Base-by-base conservation (phyloP, 2,797 vertebrate species). In the Dendrocincla tyrannina region DNA sequence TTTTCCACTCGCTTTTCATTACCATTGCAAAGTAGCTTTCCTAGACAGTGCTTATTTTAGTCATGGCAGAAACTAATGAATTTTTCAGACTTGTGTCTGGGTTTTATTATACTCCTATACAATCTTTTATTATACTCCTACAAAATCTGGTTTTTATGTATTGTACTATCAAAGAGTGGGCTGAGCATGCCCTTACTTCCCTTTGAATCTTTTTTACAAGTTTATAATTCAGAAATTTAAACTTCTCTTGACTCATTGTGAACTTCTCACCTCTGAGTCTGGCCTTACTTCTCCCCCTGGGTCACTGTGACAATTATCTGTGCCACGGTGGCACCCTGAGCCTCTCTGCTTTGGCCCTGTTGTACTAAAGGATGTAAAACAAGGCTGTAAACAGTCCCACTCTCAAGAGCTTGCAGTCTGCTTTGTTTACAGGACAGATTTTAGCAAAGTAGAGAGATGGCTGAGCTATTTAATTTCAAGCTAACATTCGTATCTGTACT, bases 61-160 rank as follows among this genome's bases (percentile, higher is more conserved):
- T 92, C 63, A 79, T 94, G 89, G 49, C 68, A 97, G 82, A 77
- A 97, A 84, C 50, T 95, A 97, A 97, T 92, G 85, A 92, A 95
- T 95, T 96, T 97, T 97, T 97, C 76, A 96, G 69, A 93, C 83
- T 94, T 83, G 47, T 91, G 82, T 95, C 80, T 95, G 89, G 88
- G 75, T 96, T 97, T 97, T 96, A 95, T 94, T 96, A 93, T 46
- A 84, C 62, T 91, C 85, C 76, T 96, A 93, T 95, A 94, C 93
- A 97, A 91, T 93, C 85, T 96, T 95, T 97, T 97, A 96, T 95
- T 95, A 89, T 95, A 94, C 90, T 95, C 90, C 96, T 92, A 92
- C 96, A 95, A 97, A 95, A 95, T 79, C 90, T 70, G 24, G 1
- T 2, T 69, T 97, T 93, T 96, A 93, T 92, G 63, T 82, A 89